Evolutionary conservation across 2,888 invertebrate species (phyloP), one percentile per base, ranked within the genome.

Genomic region (Phyllotreta cruciferae): DNA sequence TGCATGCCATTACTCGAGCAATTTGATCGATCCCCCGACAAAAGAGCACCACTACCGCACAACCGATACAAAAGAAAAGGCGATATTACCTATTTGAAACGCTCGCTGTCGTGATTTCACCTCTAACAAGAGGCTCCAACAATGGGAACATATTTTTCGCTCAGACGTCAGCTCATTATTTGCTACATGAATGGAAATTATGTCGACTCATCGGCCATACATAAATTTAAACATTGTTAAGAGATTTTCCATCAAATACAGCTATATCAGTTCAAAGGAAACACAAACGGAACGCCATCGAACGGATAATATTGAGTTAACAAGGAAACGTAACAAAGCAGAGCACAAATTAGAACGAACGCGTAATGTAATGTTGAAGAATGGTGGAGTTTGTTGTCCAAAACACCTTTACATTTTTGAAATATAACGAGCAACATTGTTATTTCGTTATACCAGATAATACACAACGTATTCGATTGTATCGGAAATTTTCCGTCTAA

Each of bases 101-200:
- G 35, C 54, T 54, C 45, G 57, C 57, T 58, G 54, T 58, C 58
- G 58, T 63, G 49, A 53, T 63, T 63, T 63, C 49, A 36, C 60
- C 44, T 54, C 57, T 63, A 63, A 63, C 63, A 63, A 63, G 63
- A 38, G 42, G 54, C 47, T 13, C 38, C 47, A 63, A 63, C 63
- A 63, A 63, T 58, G 63, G 41, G 41, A 45, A 54, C 54, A 58
- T 58, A 63, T 63, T 63, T 63, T 63, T 63, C 63, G 58, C 63
- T 63, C 36, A 52, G 47, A 57, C 63, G 53, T 58, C 36, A 54
- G 54, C 55, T 60, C 60, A 64, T 64, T 64, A 64, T 64, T 55
- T 60, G 36, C 50, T 50, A 35, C 47, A 52, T 58, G 53, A 64
- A 60, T 52, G 45, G 55, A 64, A 24, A 64, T 60, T 64, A 60